These are phyloP conservation scores for Piliocolobus tephrosceles DNA, from an alignment of 2,113 vertebrate genomes.

Conservation along the genomic window DNA sequence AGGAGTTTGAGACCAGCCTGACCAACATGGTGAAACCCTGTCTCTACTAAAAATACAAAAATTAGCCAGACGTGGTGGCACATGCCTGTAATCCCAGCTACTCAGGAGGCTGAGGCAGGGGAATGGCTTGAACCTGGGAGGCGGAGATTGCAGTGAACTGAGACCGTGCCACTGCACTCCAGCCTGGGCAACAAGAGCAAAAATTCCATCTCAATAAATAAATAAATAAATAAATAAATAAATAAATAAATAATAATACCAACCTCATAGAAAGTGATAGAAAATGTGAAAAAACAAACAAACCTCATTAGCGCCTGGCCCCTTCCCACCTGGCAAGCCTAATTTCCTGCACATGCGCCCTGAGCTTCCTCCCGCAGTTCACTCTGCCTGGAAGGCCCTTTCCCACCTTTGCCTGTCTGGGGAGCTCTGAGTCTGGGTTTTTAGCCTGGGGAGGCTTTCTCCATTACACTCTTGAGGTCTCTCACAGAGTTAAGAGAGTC, in stretches of 20 bases:
- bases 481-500: background rate
- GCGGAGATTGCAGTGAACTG: background rate
- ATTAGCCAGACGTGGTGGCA: background rate
- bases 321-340: background rate
- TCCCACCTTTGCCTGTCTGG: too few species aligned
- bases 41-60: background rate
- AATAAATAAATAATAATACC: too few species aligned
- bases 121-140: too few species aligned
- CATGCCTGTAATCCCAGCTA: background rate
- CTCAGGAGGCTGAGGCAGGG: background rate
- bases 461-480: fast-evolving
- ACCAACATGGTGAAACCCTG: background rate
- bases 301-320: too few species aligned
- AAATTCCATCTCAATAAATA: background rate
- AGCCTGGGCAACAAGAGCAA: background rate
- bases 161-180: background rate
- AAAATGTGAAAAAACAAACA: too few species aligned
- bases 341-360: background rate
- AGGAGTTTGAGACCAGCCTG: background rate
- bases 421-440: background rate
- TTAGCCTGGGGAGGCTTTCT: background rate
- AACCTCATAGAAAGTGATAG: background rate
- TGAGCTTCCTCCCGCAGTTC: background rate
- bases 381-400: background rate
- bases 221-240: background rate